These are phyloP conservation scores for Phoebastria nigripes DNA, from an alignment of 2,797 vertebrate genomes.

Conservation along the genomic window DNA sequence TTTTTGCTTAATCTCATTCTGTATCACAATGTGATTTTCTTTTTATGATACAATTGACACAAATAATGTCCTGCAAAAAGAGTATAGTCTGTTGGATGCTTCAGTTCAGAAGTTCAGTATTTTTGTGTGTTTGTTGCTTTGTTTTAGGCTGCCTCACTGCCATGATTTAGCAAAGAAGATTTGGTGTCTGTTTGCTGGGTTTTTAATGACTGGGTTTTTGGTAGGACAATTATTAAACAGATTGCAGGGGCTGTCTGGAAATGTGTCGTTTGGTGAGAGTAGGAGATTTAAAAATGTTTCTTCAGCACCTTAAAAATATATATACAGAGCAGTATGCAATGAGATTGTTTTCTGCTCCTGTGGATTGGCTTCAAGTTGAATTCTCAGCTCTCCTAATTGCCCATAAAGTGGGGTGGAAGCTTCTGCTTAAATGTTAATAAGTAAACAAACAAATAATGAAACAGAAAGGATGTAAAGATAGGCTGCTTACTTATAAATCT, in stretches of 20 bases:
- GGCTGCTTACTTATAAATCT: not conserved
- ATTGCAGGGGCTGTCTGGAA: not conserved
- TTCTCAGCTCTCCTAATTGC: not conserved
- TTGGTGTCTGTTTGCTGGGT: not conserved
- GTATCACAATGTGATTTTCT: not conserved
- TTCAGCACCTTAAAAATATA: not conserved
- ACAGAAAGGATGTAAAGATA: not conserved
- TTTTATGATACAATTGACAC: not conserved
- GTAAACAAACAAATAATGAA: not conserved
- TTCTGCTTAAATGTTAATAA: not conserved
- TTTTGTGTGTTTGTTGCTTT: not conserved
- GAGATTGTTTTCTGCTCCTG: not conserved
- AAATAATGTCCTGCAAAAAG: not conserved
- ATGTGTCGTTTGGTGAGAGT: not conserved
- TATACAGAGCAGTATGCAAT: not conserved
- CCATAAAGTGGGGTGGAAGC: not conserved
- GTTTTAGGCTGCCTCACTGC: not conserved
- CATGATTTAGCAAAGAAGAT: not conserved
- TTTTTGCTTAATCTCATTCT: not conserved
- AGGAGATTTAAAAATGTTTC: not conserved
- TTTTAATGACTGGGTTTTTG: not conserved
- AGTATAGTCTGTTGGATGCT: not conserved
- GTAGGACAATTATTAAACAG: not conserved
- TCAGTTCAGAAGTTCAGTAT: not conserved
- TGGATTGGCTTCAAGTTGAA: not conserved